phyloP scores from a whole-genome alignment of 2,113 vertebrate species.

The Fregetta grallaria region DNA sequence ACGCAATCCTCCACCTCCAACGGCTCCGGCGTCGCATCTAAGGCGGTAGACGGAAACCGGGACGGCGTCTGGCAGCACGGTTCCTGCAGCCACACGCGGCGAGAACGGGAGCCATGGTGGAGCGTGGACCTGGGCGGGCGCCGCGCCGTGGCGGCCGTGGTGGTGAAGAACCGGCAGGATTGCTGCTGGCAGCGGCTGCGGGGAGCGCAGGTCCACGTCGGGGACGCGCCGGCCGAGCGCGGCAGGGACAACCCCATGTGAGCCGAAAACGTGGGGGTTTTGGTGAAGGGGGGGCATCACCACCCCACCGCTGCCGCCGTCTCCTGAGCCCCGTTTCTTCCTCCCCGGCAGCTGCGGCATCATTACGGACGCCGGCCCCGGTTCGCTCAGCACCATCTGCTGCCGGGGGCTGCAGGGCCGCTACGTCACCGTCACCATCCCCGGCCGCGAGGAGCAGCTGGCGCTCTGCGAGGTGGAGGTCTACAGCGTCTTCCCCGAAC shows the following conservation, averaged over 20 bases:
- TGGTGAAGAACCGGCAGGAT: background rate
- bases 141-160: background rate
- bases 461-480: background rate
- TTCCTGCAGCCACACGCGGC: background rate
- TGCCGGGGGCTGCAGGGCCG: background rate
- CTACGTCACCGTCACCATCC: background rate
- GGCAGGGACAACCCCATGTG: background rate
- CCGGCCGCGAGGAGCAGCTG: background rate
- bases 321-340: background rate
- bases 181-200: background rate
- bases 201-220: background rate
- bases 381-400: background rate
- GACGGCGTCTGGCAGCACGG: background rate
- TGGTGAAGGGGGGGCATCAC: no score
- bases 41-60: background rate
- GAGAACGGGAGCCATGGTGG: background rate
- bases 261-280: background rate
- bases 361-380: background rate
- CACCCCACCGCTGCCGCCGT: no score
- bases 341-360: background rate
- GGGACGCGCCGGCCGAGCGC: background rate
- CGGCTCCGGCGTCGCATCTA: background rate
- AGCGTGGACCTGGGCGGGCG: background rate
- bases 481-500: background rate
- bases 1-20: background rate